Base-by-base conservation (phyloP, 2,797 vertebrate genomes). In the Apogon talboti region DNA sequence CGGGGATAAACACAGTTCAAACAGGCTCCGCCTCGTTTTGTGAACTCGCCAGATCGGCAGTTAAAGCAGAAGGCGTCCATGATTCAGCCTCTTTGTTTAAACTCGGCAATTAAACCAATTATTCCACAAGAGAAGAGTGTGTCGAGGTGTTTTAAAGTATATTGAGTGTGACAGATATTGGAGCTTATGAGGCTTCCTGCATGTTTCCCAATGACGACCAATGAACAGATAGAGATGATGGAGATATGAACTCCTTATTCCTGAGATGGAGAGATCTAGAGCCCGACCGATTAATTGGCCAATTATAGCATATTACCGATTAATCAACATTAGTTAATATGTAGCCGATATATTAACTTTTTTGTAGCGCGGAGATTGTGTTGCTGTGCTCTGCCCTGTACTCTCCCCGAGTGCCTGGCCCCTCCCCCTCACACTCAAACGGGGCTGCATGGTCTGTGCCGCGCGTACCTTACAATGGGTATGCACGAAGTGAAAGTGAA, bases 131-230 rank as follows among this genome's bases (percentile, higher is more conserved):
- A 80, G 76, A 76, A 79, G 68, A 80, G 61, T 37, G 53, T 83
- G 81, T 81, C 40, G 71, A 71, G 74, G 71, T 78, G 64, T 82
- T 81, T 83, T 52, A 80, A 74, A 79, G 46, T 80, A 62, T 73
- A 79, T 70, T 45, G 75, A 81, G 57, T 81, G 82, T 66, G 68
- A 81, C 73, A 63, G 62, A 82, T 79, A 49, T 47, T 60, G 30
- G 61, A 70, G 66, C 71, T 59, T 56, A 66, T 76, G 76, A 76
- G 66, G 50, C 77, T 43, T 66, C 21, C 50, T 43, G 44, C 41
- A 43, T 49, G 40, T 37, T 24, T 47, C 42, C 4, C 18, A 11
- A 21, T 35, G 38, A 59, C 52, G 57, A 71, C 18, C 16, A 43
- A 37, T 30, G 57, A 19, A 57, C 18, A 21, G 45, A 69, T 10